phyloP scores from a whole-genome alignment of 2,888 invertebrate genomes.

The Brassicogethes aeneus region DNA sequence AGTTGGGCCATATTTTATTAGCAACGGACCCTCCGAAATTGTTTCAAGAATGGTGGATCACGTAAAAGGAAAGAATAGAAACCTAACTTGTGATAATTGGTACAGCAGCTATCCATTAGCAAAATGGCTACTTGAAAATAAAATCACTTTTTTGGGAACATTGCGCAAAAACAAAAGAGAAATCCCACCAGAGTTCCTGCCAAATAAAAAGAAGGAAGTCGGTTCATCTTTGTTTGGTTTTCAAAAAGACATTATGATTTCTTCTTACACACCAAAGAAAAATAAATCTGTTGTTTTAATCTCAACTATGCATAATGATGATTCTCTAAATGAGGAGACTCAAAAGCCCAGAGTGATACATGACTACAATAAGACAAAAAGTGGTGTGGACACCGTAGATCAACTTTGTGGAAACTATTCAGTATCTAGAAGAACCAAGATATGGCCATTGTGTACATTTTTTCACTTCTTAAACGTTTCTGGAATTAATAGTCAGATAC shows the following conservation, averaged over 20 bases:
- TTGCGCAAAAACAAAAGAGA: conserved; percentile 23
- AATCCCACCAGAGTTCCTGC: conserved; percentile 16
- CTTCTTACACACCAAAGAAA: conserved; percentile 2
- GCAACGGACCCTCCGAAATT: conserved; percentile 10
- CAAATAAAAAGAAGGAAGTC: conserved; percentile 9
- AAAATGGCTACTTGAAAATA: conserved; percentile 19
- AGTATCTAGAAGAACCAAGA: conserved; percentile 7
- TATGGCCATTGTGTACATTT: conserved; percentile 5
- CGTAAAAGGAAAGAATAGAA: conserved; percentile 12
- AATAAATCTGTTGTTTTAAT: conserved; percentile 16
- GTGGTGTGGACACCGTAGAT: conserved; percentile 8
- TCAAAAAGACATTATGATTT: conserved; percentile 9
- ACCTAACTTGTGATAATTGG: conserved; percentile 26
- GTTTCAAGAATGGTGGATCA: conserved; percentile 11
- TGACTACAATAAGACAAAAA: conserved; percentile 7
- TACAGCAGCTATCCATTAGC: conserved; percentile 25
- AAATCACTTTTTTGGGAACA: conserved; percentile 24
- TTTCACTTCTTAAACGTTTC: conserved; percentile 6
- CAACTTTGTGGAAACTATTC: conserved; percentile 7
- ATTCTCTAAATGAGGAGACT: too few relatives aligned
- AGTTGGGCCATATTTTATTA: too few relatives aligned
- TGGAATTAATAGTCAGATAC: conserved; percentile 5
- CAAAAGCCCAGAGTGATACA: conserved; percentile 6
- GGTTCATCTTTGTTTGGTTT: conserved; percentile 9
- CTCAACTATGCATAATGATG: too few relatives aligned